Base-by-base conservation (phyloP, 2,797 vertebrate species). In the Coranthus polyacanthus region DNA sequence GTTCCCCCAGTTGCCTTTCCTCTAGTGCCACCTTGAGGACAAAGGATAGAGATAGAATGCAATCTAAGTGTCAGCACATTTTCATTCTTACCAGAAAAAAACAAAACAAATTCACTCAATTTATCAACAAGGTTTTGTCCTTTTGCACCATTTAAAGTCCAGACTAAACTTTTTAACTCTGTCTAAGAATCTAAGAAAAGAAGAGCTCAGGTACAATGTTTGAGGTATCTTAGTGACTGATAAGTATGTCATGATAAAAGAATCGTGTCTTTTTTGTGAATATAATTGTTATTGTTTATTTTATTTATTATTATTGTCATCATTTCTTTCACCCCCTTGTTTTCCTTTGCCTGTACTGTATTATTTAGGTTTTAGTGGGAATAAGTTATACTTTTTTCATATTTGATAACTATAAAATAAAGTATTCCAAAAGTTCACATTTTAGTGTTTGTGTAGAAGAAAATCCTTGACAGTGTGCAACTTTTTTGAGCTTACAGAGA, bases 21-120 rank as follows among this genome's bases (percentile, higher is more conserved):
- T 62, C 65, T 77, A 58, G 52, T 60, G 68, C 76, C 87, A 78
- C 64, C 77, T 60, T 68, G 52, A 79, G 87, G 81, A 26, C 53
- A 78, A 77, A 81, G 32, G 5, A 15, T 12, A 8, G 15, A 39
- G 5, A n/a, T 5, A 15, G 8, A 26, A 26, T 53, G 24, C 18
- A 54, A 36, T 11, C 26, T 2, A 58, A 36, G 53, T 54, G 17
- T 29, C 9, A 20, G 12, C 3, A 21, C 13, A 34, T 1, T 0
- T 29, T 22, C 2, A 3, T 8, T 13, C 16, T 24, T 3, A 47
- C 17, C 0, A 17, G 2, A 3, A 3, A 24, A 44, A 17, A 55
- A 29, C 32, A 4, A 37, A 36, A 5, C 6, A 16, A 5, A n/a
- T n/a, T n/a, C n/a, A n/a, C 55, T 55, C 1, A 32, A 21, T 16